phyloP scores from a whole-genome alignment of 2,888 invertebrate species.

The Phrixothrix hirtus region DNA sequence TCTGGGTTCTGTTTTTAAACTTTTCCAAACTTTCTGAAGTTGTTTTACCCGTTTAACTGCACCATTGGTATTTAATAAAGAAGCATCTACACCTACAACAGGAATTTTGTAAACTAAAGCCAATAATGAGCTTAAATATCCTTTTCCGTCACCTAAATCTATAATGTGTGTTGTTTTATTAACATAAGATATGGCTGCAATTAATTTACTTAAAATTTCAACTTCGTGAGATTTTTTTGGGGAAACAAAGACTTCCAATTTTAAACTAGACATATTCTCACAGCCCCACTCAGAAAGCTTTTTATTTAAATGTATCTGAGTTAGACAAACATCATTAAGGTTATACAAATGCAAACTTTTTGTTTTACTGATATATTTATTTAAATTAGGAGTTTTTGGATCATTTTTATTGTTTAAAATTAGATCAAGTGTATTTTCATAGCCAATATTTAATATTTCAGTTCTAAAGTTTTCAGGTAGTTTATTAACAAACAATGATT shows the following conservation, averaged over 20 bases:
- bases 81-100: constrained; percentile 83
- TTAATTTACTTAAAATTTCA: constrained; percentile 65
- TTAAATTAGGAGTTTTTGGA: constrained; percentile 37
- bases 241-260: constrained; percentile 73
- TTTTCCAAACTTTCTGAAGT: constrained; percentile 54
- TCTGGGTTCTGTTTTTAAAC: constrained; percentile 33
- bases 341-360: constrained; percentile 43
- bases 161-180: constrained; percentile 61
- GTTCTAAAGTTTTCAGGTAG: constrained; percentile 57
- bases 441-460: constrained; percentile 57
- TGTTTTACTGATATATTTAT: constrained; percentile 43
- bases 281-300: constrained; percentile 48
- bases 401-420: constrained; percentile 57
- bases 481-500: constrained; percentile 65
- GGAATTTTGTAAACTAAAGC: constrained; percentile 70
- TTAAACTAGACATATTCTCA: constrained; percentile 49
- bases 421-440: constrained; percentile 56
- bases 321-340: constrained; percentile 56
- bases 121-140: constrained; percentile 78
- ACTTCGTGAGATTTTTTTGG: constrained; percentile 83
- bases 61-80: constrained; percentile 66
- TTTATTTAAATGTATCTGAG: constrained; percentile 52
- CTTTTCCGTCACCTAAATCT: constrained; percentile 90
- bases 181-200: constrained; percentile 58
- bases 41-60: constrained; percentile 63